A percentile compares a stretch with the other conserved stretches of the same genome.
These are phyloP conservation scores for Tenthredo notha DNA, from an alignment of 2,888 invertebrate genomes.

Conservation along the genomic window DNA sequence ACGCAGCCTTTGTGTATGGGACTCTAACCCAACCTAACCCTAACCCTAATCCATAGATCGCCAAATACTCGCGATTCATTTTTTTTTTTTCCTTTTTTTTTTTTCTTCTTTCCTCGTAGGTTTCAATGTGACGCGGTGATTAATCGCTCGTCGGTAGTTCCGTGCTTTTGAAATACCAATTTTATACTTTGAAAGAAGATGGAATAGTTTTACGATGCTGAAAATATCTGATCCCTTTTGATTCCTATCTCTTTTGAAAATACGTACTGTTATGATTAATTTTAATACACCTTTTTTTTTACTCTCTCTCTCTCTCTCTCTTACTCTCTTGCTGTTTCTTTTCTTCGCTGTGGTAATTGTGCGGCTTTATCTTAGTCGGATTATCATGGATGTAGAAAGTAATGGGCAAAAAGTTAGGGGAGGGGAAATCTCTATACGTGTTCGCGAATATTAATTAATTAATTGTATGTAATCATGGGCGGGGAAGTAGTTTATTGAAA, in stretches of 20 bases:
- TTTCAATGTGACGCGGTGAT: not conserved
- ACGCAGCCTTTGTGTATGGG: conserved; percentile 42
- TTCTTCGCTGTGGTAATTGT: not conserved
- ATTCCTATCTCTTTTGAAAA: not conserved
- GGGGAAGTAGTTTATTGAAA: not conserved
- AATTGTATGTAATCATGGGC: not conserved
- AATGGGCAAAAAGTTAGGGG: not conserved
- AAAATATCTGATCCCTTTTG: not conserved
- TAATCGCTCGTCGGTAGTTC: conserved; percentile 20
- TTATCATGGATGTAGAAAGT: conserved; percentile 15
- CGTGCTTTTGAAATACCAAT: not conserved
- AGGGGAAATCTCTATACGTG: not conserved
- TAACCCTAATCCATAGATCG: conserved; percentile 16
- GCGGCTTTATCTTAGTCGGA: not conserved
- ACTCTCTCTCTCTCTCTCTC: too few relatives aligned
- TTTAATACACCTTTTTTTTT: not conserved
- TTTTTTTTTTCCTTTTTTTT: conserved; percentile 2
- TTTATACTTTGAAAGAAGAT: not conserved
- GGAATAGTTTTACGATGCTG: not conserved
- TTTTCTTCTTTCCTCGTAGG: not conserved
- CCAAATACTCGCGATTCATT: conserved; percentile 8
- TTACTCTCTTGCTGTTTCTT: not conserved
- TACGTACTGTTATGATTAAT: not conserved
- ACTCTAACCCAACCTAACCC: not conserved
- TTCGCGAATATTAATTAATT: conserved; percentile 12